Conservation (phyloP, 2,797 vertebrate genomes). For the Oreonectes daqikongensis region DNA sequence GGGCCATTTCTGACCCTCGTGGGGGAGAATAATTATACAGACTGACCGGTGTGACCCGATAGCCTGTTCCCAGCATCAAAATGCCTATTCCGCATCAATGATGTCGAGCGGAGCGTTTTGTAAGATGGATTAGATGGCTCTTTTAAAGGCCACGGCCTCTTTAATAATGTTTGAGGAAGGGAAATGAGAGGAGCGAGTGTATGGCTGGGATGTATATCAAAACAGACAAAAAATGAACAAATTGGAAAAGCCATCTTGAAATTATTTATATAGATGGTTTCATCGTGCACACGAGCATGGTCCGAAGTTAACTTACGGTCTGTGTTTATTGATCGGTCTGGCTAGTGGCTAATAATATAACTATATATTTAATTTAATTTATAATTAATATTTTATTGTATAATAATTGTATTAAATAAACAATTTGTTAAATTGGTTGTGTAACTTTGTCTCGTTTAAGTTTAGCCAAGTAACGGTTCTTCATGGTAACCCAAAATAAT, state of each 20-base stretch:
- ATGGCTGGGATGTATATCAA: constrained; percentile 50
- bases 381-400: too few species aligned
- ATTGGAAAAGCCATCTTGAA: constrained; percentile 24
- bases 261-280: too few species aligned
- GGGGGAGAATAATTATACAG: constrained; percentile 80
- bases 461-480: too few species aligned
- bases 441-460: too few species aligned
- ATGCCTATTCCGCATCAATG: constrained; percentile 78
- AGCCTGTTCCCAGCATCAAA: constrained; percentile 79
- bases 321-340: too few species aligned
- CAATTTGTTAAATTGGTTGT: too few species aligned
- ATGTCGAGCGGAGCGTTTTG: constrained; percentile 74
- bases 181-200: constrained; percentile 73
- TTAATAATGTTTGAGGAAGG: constrained; percentile 81
- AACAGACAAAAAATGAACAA: constrained; percentile 49
- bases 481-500: too few species aligned
- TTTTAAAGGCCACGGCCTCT: constrained; percentile 74
- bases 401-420: too few species aligned
- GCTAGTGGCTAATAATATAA: too few species aligned
- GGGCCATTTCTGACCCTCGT: constrained; percentile 75
- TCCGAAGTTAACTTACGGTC: too few species aligned
- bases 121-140: constrained; percentile 80
- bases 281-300: too few species aligned
- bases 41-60: constrained; percentile 74
- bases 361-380: too few species aligned